Base-by-base conservation (phyloP, 2,888 invertebrate genomes). In the Anthophora plumipes region DNA sequence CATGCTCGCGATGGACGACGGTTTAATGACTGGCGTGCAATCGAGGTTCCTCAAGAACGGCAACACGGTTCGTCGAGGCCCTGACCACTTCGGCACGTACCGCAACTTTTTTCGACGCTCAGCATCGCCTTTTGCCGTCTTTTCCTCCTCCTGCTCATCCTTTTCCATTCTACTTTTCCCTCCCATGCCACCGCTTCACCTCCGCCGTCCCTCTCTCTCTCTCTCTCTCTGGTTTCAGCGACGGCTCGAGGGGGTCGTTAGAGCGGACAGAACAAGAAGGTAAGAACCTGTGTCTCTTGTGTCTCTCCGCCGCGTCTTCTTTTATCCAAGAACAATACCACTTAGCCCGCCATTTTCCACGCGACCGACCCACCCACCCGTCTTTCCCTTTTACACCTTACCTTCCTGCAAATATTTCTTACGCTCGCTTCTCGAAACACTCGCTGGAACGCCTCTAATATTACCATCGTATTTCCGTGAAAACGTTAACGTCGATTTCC, bases 11-110 rank as follows among this genome's bases (percentile, higher is more conserved):
- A 77, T 54, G 50, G 75, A 83, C 82, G 83, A 80, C 79, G 81
- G 61, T 73, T 86, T 89, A 89, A 89, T 82, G 88, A 89, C 80
- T 46, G 85, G 70, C 80, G 77, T 77, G 77, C 77, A 84, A 86
- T 84, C 87, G 83, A 84, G 86, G 79, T 74, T 69, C 83, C 79
- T 68, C 76, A 79, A 60, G 75, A 64, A 68, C 69, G 60, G 52
- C 66, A 81, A 66, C 79, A 63, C 66, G 67, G 60, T 50, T 66
- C 59, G 66, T 37, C 39, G 3, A 48, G 60, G 59, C 59, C 71
- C 63, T 12, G 73, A 75, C 71, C 83, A 85, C 85, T 87, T 83
- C 74, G 82, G 80, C 89, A 86, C 86, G 85, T 84, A 78, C 54
- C 57, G 64, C 70, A 82, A 83, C 63, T 31, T 83, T 82, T 80